phyloP scores from a whole-genome alignment of 2,888 invertebrate genomes.

The Coleophora deauratella region DNA sequence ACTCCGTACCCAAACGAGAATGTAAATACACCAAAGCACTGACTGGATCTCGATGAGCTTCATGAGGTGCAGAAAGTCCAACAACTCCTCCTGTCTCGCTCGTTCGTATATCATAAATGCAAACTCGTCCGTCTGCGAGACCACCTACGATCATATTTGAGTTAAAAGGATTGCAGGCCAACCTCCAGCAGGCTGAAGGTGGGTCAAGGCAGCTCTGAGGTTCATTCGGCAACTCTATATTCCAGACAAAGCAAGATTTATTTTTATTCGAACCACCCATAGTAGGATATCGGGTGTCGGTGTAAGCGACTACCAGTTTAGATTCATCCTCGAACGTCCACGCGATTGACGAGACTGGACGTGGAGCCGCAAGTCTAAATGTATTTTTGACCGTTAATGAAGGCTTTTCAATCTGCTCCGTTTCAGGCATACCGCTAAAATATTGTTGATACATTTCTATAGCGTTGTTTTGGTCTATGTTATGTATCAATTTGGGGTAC shows the following conservation, averaged over 20 bases:
- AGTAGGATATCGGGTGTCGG: conserved; percentile 19
- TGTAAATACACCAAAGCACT: conserved; percentile 74
- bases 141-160: conserved; percentile 47
- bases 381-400: conserved; percentile 77
- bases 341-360: conserved; percentile 74
- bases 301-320: conserved; percentile 78
- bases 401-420: conserved; percentile 70
- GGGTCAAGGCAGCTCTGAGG: conserved; percentile 43
- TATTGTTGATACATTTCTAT: conserved; percentile 87
- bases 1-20: conserved; percentile 76
- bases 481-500: conserved; percentile 71
- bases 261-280: too few relatives aligned
- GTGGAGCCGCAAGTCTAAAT: conserved; percentile 75
- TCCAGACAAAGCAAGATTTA: conserved; percentile 74
- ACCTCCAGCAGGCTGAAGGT: conserved; percentile 47
- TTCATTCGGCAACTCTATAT: conserved; percentile 60
- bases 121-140: conserved; percentile 49
- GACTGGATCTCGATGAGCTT: conserved; percentile 67
- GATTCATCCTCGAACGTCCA: conserved; percentile 81
- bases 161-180: conserved; percentile 47
- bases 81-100: conserved; percentile 80
- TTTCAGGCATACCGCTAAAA: conserved; percentile 71
- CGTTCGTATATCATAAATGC: conserved; percentile 81
- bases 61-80: conserved; percentile 74
- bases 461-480: conserved; percentile 84